These are phyloP conservation scores for Drosophila borborema DNA, from an alignment of 2,888 invertebrate genomes.

Conservation along the genomic window DNA sequence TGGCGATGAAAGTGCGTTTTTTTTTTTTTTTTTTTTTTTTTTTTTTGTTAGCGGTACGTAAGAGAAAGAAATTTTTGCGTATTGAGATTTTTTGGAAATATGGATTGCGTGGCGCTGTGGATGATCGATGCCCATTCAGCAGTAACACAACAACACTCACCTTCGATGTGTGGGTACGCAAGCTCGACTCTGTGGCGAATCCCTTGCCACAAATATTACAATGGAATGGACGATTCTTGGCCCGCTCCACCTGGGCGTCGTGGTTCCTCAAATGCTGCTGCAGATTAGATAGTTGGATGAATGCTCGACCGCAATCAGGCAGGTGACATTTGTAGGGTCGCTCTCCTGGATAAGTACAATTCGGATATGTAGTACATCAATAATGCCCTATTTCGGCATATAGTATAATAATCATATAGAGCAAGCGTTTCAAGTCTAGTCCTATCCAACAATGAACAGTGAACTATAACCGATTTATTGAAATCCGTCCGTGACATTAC, in stretches of 20 bases:
- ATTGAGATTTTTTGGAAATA: background rate
- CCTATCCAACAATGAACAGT: too few species aligned
- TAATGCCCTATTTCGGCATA: background rate
- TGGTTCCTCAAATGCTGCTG: slow-evolving; percentile 98
- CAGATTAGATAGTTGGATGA: slow-evolving; percentile 97
- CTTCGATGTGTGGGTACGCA: slow-evolving; percentile 98
- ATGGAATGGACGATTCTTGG: slow-evolving; percentile 97
- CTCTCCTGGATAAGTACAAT: slow-evolving; percentile 88
- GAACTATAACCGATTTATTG: too few species aligned
- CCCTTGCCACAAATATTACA: slow-evolving; percentile 98
- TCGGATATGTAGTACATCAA: background rate
- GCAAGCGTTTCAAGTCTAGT: too few species aligned
- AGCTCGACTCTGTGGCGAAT: slow-evolving; percentile 97
- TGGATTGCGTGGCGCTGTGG: too few species aligned
- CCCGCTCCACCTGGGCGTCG: slow-evolving; percentile 97
- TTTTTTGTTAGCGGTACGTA: slow-evolving; percentile 13
- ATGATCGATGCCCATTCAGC: background rate
- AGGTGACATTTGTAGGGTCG: slow-evolving; percentile 98
- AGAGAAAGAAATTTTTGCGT: background rate
- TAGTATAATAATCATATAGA: background rate
- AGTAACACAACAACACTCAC: slow-evolving; percentile 87
- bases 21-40: background rate
- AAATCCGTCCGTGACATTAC: too few species aligned
- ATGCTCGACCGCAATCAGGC: slow-evolving; percentile 97
- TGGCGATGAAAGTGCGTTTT: slow-evolving; percentile 15